Evolutionary conservation across 2,113 vertebrate species (phyloP).

Genomic region (Hemiscyllium ocellatum): DNA sequence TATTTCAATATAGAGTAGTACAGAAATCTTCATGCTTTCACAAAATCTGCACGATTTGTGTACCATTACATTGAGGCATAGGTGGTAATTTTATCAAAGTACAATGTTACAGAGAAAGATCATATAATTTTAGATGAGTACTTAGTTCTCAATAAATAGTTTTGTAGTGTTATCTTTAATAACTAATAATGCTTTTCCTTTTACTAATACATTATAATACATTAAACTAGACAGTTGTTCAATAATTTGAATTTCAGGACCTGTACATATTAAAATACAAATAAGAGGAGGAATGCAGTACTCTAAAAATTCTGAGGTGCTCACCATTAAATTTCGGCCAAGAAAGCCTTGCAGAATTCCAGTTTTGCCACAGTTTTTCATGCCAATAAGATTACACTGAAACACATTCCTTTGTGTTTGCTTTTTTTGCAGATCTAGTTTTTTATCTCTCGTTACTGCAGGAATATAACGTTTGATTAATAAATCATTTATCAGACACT

Average conservation of each 20-base stretch:
- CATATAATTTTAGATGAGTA: background rate
- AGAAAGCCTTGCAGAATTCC: slow-evolving; percentile 87
- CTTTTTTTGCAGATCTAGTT: slow-evolving; percentile 95
- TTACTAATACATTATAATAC: background rate
- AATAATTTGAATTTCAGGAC: background rate
- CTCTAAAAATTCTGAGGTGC: slow-evolving; percentile 40
- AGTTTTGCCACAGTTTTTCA: slow-evolving; percentile 78
- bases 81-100: background rate
- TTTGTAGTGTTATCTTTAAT: background rate
- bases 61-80: background rate
- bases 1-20: background rate
- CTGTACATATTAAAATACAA: background rate
- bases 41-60: background rate
- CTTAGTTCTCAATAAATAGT: background rate
- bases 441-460: slow-evolving; percentile 91
- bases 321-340: slow-evolving; percentile 77
- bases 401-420: slow-evolving; percentile 96
- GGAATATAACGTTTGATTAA: slow-evolving; percentile 39
- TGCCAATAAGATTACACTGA: slow-evolving; percentile 84
- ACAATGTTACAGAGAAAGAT: background rate
- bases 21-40: background rate
- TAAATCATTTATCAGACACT: background rate
- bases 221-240: background rate
- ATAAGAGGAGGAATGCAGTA: background rate
- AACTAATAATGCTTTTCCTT: background rate